These are phyloP conservation scores for Sogatella furcifera DNA, from an alignment of 1,140 invertebrate species.

Conservation along the genomic window DNA sequence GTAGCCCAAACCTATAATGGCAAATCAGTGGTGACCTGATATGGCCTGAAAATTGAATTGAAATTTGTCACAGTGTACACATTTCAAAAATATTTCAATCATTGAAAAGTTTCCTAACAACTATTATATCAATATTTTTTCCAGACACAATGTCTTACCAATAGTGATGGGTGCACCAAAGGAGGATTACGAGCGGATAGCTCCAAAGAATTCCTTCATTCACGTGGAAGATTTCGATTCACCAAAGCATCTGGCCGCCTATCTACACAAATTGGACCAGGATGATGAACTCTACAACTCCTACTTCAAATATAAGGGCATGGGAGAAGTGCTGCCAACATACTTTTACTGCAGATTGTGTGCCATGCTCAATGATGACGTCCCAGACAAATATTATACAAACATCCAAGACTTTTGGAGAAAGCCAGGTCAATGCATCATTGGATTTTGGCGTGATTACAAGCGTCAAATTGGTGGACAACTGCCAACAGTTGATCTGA, in stretches of 20 bases:
- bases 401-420: no score
- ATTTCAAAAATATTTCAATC: no score
- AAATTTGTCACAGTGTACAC: no score
- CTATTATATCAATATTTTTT: no score
- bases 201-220: conserved; percentile 79
- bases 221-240: conserved; percentile 88
- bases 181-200: conserved; percentile 72
- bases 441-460: no score
- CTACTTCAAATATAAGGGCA: conserved; percentile 80
- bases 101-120: no score
- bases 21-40: no score
- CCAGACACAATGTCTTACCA: conserved; percentile 72
- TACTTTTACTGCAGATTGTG: conserved; percentile 91
- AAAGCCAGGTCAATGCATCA: no score
- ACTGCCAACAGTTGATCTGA: no score
- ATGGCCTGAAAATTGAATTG: no score
- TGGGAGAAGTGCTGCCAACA: conserved; percentile 85
- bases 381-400: not conserved
- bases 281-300: conserved; percentile 82
- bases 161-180: conserved; percentile 89
- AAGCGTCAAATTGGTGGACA: no score
- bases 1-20: no score
- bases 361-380: conserved; percentile 63
- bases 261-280: conserved; percentile 65
- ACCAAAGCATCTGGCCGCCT: conserved; percentile 69